Conservation (phyloP, 2,113 vertebrate genomes). For the Tretioscincus oriximinensis region DNA sequence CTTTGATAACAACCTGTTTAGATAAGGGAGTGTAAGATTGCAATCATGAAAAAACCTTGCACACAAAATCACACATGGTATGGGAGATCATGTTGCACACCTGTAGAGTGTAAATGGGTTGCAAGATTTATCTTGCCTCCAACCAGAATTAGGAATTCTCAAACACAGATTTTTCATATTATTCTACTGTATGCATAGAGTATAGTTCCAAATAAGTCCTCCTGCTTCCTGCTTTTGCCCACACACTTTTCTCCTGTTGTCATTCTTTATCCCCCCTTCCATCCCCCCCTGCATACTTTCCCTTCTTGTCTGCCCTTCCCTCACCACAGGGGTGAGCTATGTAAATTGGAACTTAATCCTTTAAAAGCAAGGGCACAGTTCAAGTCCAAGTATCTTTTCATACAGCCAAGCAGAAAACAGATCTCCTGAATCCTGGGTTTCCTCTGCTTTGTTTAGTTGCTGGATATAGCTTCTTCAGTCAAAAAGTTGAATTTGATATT, state of each 20-base stretch:
- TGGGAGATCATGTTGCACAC: not conserved
- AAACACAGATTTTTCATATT: not conserved
- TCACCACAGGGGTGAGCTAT: slow-evolving; percentile 52
- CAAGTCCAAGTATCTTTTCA: slow-evolving; percentile 61
- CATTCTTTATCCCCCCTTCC: not conserved
- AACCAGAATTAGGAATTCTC: not conserved
- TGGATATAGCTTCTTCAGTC: slow-evolving; percentile 16
- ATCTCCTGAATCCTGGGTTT: slow-evolving; percentile 1
- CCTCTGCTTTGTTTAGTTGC: slow-evolving; percentile 13
- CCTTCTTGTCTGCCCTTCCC: slow-evolving; percentile 31
- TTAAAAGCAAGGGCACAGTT: slow-evolving; percentile 58
- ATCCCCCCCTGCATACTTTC: slow-evolving; percentile 17
- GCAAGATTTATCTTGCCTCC: not conserved
- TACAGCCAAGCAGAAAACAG: slow-evolving; percentile 38
- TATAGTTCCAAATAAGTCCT: not conserved
- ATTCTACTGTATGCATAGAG: not conserved
- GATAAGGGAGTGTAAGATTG: not conserved
- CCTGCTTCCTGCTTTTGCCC: not conserved
- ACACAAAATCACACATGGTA: not conserved
- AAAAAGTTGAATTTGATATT: not conserved
- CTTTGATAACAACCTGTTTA: not conserved
- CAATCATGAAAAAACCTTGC: not conserved
- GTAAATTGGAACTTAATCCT: slow-evolving; percentile 63
- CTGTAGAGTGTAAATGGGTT: not conserved
- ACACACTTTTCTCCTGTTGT: slow-evolving; percentile 15